phyloP scores from a whole-genome alignment of 2,113 vertebrate genomes.

The Cebidichthys violaceus region DNA sequence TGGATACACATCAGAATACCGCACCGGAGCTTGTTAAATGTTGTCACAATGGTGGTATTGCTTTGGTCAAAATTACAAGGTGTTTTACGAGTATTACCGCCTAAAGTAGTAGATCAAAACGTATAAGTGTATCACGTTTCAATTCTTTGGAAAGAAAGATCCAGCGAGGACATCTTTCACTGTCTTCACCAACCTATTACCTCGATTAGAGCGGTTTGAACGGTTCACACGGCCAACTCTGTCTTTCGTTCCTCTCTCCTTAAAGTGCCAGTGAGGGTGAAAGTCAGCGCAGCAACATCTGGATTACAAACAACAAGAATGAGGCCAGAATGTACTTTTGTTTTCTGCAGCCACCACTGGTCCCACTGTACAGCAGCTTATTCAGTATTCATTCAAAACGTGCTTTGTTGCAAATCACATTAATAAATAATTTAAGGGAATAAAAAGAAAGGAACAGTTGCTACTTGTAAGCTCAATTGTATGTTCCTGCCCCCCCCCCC shows the following conservation, averaged over 20 bases:
- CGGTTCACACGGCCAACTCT: not conserved
- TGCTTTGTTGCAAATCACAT: constrained; percentile 3
- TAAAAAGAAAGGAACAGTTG: not conserved
- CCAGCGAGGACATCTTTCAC: not conserved
- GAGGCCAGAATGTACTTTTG: no score
- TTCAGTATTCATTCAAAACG: not conserved
- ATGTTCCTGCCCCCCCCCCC: not conserved
- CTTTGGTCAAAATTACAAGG: not conserved
- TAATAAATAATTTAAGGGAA: not conserved
- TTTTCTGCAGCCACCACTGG: not conserved
- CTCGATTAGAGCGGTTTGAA: no score
- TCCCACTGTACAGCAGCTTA: not conserved
- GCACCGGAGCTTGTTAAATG: not conserved
- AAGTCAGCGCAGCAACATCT: not conserved
- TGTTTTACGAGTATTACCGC: not conserved
- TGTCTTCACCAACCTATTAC: no score
- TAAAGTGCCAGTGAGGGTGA: not conserved
- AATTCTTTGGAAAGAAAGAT: not conserved
- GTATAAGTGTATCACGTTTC: not conserved
- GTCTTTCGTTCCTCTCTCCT: not conserved
- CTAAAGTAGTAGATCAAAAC: not conserved
- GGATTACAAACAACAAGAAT: not conserved
- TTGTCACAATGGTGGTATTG: not conserved
- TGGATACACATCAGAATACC: not conserved
- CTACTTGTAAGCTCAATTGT: not conserved